Percentiles rank a stretch among this genome's conserved stretches.
Conservation (phyloP, 2,888 invertebrate species). For the Lysandra coridon region DNA sequence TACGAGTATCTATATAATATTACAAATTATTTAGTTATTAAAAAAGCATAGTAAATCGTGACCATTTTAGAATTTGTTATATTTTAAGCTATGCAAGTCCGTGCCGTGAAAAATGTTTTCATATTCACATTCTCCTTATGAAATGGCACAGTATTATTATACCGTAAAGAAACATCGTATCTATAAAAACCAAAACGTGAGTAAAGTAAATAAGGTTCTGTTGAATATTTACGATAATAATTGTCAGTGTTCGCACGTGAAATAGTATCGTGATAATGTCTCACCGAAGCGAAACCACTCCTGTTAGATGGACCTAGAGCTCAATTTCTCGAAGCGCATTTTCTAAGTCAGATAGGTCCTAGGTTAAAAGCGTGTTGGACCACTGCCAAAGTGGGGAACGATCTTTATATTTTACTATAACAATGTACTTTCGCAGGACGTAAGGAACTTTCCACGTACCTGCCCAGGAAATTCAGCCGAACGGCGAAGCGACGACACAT, state of each 20-base stretch:
- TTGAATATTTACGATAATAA: constrained; percentile 37
- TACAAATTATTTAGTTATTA: no score
- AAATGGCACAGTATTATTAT: not conserved
- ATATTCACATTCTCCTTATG: not conserved
- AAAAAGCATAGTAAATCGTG: no score
- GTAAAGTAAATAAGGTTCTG: constrained; percentile 24
- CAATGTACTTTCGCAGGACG: constrained; percentile 59
- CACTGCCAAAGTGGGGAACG: constrained; percentile 61
- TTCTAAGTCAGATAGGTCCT: constrained; percentile 30
- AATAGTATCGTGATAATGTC: constrained; percentile 33
- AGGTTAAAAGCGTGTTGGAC: constrained; percentile 48
- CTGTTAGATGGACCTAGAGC: not conserved
- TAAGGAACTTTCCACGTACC: constrained; percentile 61
- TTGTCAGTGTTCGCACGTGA: constrained; percentile 35
- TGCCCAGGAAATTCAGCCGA: constrained; percentile 52
- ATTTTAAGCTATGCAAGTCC: no score
- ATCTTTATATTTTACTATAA: constrained; percentile 63
- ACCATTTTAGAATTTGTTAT: no score
- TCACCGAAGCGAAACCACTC: not conserved
- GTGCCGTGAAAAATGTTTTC: no score
- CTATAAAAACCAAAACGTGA: constrained; percentile 22
- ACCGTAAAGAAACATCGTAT: not conserved
- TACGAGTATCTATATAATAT: no score
- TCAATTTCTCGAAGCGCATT: not conserved
- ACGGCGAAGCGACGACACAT: constrained; percentile 58